These are phyloP conservation scores for Dryocosmus kuriphilus DNA, from an alignment of 2,888 invertebrate genomes.

Conservation along the genomic window DNA sequence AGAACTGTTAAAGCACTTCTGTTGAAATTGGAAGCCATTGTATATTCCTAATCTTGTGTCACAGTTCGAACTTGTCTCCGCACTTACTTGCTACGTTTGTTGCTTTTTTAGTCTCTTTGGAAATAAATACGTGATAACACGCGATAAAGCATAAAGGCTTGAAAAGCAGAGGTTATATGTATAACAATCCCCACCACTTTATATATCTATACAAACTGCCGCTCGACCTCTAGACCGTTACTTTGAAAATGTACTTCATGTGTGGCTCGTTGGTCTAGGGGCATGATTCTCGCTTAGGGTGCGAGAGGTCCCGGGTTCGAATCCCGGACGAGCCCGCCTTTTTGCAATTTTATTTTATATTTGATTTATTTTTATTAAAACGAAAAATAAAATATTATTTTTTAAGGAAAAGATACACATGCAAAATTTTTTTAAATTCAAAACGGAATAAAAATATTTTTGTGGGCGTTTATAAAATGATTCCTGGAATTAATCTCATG, in stretches of 20 bases:
- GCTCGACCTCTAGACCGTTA: neutral
- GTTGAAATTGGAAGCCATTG: constrained; percentile 75
- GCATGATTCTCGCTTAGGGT: constrained; percentile 87
- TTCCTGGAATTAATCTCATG: too few relatives aligned
- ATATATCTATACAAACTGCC: too few relatives aligned
- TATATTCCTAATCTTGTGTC: too few relatives aligned
- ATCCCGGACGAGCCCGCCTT: constrained; percentile 76
- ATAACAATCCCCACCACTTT: constrained; percentile 4
- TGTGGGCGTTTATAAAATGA: too few relatives aligned
- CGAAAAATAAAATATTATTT: neutral
- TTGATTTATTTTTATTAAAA: neutral
- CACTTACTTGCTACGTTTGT: neutral
- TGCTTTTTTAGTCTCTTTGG: neutral
- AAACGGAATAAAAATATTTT: too few relatives aligned
- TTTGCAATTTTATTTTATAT: neutral
- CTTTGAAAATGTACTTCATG: neutral
- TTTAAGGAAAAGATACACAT: too few relatives aligned
- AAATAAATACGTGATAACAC: neutral
- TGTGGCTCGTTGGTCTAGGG: constrained; percentile 81
- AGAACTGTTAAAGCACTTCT: constrained; percentile 70
- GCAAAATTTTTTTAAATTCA: too few relatives aligned
- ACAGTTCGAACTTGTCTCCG: neutral
- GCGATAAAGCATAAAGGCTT: too few relatives aligned
- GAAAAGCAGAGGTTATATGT: neutral
- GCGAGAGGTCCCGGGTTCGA: constrained; percentile 83